Evolutionary conservation across 2,888 invertebrate genomes (phyloP).

Genomic region (Argynnis bischoffii): DNA sequence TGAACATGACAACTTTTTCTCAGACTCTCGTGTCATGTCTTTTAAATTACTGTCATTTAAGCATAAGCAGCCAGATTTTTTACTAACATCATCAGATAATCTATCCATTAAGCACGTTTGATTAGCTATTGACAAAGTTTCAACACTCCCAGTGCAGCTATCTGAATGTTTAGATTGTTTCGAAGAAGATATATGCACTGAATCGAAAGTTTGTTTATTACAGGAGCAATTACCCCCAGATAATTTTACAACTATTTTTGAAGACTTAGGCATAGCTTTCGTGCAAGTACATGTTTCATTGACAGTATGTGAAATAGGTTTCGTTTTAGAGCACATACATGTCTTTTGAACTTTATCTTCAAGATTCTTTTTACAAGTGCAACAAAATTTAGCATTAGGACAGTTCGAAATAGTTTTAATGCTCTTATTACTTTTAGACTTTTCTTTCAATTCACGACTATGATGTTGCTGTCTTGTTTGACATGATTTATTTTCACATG

Average conservation of each 20-base stretch:
- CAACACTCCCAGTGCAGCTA: neutral
- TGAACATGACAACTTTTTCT: neutral
- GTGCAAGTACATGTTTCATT: constrained; percentile 8
- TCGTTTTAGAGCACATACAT: constrained; percentile 8
- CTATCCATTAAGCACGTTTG: constrained; percentile 18
- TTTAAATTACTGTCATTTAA: neutral
- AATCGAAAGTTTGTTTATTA: neutral
- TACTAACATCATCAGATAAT: neutral
- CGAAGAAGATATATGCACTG: neutral
- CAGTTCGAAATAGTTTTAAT: too few relatives aligned
- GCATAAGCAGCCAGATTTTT: neutral
- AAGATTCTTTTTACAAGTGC: neutral
- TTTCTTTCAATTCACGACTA: neutral
- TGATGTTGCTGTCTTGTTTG: neutral
- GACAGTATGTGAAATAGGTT: neutral
- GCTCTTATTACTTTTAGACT: neutral
- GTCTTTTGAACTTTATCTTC: neutral
- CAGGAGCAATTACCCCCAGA: too few relatives aligned
- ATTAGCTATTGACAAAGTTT: constrained; percentile 8
- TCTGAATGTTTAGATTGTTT: constrained; percentile 1
- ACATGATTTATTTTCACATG: neutral
- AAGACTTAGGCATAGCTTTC: neutral
- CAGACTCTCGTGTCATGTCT: neutral
- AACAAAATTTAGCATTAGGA: neutral
- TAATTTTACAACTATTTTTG: too few relatives aligned